Evolutionary conservation across 2,888 invertebrate genomes (phyloP).

Genomic region (Adineta ricciae): DNA sequence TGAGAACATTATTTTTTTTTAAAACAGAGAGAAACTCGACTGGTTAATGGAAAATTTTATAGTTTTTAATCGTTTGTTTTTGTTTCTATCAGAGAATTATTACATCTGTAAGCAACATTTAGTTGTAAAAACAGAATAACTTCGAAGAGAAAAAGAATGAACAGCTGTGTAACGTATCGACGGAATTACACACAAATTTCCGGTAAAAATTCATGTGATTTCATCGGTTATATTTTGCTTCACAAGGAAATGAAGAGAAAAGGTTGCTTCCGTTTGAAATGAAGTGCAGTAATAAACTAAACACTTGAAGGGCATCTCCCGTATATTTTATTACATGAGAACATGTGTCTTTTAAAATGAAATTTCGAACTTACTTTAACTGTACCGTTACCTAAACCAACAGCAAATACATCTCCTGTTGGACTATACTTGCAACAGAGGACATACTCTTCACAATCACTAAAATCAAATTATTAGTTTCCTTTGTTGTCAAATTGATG

Average conservation of each 20-base stretch:
- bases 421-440: constrained; percentile 31
- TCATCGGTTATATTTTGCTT: background rate
- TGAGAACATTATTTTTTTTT: too few species aligned
- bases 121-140: too few species aligned
- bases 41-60: too few species aligned
- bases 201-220: background rate
- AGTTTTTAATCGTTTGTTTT: too few species aligned
- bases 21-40: too few species aligned
- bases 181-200: too few species aligned
- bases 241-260: background rate
- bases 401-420: constrained; percentile 27
- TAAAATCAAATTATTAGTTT: background rate
- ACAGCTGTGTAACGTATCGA: too few species aligned
- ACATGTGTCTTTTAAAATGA: too few species aligned
- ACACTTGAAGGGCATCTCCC: background rate
- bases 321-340: background rate
- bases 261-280: background rate
- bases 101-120: too few species aligned
- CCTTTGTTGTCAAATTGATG: too few species aligned
- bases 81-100: too few species aligned
- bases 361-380: constrained; percentile 26
- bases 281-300: background rate
- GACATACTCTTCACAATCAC: constrained; percentile 27
- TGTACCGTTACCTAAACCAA: constrained; percentile 26
- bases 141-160: too few species aligned